A percentile compares a stretch with the other conserved stretches of the same genome.
phyloP scores from a whole-genome alignment of 2,888 invertebrate species.

The Imbricaverruca yamaguchii region DNA sequence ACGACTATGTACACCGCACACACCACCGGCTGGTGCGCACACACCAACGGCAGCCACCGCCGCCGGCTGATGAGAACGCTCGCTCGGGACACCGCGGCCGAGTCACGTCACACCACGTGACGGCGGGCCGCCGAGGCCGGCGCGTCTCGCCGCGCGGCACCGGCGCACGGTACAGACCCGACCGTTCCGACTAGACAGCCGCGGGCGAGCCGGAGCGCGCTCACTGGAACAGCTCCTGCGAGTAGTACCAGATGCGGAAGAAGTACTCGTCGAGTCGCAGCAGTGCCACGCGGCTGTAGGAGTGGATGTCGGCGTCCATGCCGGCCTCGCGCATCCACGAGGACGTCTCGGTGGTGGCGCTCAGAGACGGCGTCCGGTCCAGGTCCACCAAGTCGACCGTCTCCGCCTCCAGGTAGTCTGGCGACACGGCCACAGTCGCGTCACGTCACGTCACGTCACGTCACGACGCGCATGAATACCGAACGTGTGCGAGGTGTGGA shows the following conservation, averaged over 20 bases:
- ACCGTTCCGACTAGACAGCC: background rate
- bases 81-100: background rate
- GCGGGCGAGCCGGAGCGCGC: background rate
- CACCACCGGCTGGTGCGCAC: background rate
- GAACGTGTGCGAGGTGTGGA: too few species aligned
- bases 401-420: conserved; percentile 32
- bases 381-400: conserved; percentile 56
- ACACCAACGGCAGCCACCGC: too few species aligned
- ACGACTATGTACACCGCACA: background rate
- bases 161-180: background rate
- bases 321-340: conserved; percentile 89
- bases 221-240: conserved; percentile 10
- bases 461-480: too few species aligned
- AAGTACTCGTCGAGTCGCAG: conserved; percentile 86
- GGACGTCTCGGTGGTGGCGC: conserved; percentile 82
- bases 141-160: background rate
- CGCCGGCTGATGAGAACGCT: background rate
- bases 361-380: conserved; percentile 55
- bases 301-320: conserved; percentile 87
- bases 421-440: background rate
- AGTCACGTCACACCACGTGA: background rate
- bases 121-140: background rate
- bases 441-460: too few species aligned
- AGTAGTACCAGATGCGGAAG: conserved; percentile 77
- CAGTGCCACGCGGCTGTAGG: conserved; percentile 78